Conservation (phyloP, 2,113 vertebrate genomes). For the Channa argus region DNA sequence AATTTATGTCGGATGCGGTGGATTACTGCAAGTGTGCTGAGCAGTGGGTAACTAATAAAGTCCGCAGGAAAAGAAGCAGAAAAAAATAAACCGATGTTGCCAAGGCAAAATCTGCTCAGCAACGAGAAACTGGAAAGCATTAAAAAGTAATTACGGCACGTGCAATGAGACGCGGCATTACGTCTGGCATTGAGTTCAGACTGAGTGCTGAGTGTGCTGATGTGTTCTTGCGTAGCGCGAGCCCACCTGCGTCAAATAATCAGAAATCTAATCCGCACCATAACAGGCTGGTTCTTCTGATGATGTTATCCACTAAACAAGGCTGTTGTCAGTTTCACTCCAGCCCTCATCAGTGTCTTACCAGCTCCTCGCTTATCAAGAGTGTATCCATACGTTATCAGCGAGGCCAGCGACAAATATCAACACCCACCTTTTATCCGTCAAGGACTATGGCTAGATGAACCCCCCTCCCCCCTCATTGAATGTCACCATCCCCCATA, state of each 20-base stretch:
- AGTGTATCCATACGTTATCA: slow-evolving; percentile 58
- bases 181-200: slow-evolving; percentile 14
- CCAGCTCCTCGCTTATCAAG: slow-evolving; percentile 49
- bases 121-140: slow-evolving; percentile 31
- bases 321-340: slow-evolving; percentile 65
- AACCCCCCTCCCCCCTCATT: slow-evolving; percentile 29
- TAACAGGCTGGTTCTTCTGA: slow-evolving; percentile 52
- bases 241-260: slow-evolving; percentile 57
- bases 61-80: slow-evolving; percentile 42
- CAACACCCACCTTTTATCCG: slow-evolving; percentile 75
- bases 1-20: slow-evolving; percentile 52
- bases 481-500: slow-evolving; percentile 64
- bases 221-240: slow-evolving; percentile 36
- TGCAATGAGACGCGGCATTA: slow-evolving; percentile 29
- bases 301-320: slow-evolving; percentile 60
- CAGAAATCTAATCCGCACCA: slow-evolving; percentile 56
- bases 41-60: slow-evolving; percentile 60
- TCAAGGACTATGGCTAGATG: slow-evolving; percentile 67
- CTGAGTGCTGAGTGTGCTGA: slow-evolving; percentile 30
- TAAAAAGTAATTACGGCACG: slow-evolving; percentile 53
- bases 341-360: slow-evolving; percentile 66
- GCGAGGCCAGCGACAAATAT: slow-evolving; percentile 65
- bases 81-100: slow-evolving; percentile 46
- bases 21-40: slow-evolving; percentile 56
- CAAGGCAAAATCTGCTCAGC: slow-evolving; percentile 32